Conservation (phyloP, 2,113 vertebrate species). For the Glaucomys volans region DNA sequence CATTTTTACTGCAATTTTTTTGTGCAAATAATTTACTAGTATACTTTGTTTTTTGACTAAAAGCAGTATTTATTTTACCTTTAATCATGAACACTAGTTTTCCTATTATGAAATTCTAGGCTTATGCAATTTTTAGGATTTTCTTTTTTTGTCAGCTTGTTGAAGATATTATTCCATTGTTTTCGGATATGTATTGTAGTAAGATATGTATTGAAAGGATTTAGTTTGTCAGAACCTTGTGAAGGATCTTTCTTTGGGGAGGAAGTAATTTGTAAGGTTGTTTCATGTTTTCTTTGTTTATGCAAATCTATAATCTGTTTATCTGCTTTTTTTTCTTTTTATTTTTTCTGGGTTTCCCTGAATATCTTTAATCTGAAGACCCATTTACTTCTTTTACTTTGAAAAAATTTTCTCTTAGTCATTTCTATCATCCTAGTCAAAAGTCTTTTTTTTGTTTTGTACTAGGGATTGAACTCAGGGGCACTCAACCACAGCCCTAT, state of each 20-base stretch:
- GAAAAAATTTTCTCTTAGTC: neutral
- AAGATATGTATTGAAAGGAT: neutral
- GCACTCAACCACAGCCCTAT: no score
- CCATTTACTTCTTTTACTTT: neutral
- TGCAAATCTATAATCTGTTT: neutral
- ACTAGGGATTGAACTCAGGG: no score
- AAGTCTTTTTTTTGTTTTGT: no score
- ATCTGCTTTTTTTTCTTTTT: neutral
- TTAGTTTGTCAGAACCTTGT: neutral
- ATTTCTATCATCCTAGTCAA: neutral
- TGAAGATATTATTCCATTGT: neutral
- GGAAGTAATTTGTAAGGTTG: neutral
- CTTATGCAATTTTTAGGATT: neutral
- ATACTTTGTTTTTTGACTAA: neutral
- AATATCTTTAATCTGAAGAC: neutral
- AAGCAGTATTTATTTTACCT: neutral
- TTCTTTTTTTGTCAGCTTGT: neutral
- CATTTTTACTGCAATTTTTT: neutral
- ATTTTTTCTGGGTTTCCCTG: neutral
- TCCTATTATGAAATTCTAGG: neutral
- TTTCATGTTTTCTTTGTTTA: neutral
- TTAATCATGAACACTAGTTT: neutral
- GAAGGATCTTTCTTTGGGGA: neutral
- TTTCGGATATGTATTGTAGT: neutral
- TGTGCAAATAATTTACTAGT: neutral